phyloP scores from a whole-genome alignment of 2,797 vertebrate genomes.

The Phaenicophaeus curvirostris region DNA sequence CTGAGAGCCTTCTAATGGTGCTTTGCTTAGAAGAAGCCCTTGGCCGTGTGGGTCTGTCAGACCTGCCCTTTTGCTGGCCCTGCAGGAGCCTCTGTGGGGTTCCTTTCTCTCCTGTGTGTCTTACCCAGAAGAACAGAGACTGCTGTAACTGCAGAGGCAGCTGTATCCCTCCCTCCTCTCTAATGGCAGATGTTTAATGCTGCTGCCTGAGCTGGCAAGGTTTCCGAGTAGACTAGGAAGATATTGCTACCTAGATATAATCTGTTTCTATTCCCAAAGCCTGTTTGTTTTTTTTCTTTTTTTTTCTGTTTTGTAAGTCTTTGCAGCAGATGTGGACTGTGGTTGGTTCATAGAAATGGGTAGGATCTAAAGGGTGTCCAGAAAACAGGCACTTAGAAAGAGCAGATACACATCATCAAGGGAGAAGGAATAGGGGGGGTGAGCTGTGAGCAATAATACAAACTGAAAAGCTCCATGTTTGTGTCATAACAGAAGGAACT shows the following conservation, averaged over 20 bases:
- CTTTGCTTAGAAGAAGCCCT: not conserved
- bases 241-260: not conserved
- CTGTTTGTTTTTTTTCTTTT: not conserved
- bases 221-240: not conserved
- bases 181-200: not conserved
- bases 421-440: not conserved
- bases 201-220: not conserved
- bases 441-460: not conserved
- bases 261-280: not conserved
- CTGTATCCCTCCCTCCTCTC: not conserved
- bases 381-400: not conserved
- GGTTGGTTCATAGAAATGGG: not conserved
- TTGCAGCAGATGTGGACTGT: not conserved
- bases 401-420: not conserved
- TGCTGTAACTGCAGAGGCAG: not conserved
- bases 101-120: not conserved
- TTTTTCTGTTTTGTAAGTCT: too few relatives aligned
- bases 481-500: not conserved
- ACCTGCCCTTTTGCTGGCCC: not conserved
- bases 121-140: not conserved
- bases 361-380: fast-evolving
- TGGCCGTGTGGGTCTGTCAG: not conserved
- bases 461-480: not conserved
- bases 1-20: not conserved
- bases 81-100: not conserved